A percentile compares a stretch with the other conserved stretches of the same genome.
phyloP scores from a whole-genome alignment of 1,140 invertebrate genomes.

The Panagrolaimus sp. region DNA sequence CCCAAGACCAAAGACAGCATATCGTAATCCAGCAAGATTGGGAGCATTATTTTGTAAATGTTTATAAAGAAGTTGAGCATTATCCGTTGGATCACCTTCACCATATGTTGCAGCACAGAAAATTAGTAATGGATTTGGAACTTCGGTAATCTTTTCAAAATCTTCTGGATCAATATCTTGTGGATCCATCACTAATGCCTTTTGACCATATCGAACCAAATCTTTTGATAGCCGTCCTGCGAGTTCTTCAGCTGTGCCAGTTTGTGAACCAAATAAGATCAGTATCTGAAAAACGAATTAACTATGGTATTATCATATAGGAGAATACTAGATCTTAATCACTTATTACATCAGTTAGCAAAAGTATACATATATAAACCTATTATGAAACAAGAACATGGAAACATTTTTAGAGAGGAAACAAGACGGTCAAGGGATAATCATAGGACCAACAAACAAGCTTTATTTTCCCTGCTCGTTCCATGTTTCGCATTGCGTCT shows the following conservation, averaged over 20 bases:
- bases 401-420: no score
- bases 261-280: slow-evolving; percentile 98
- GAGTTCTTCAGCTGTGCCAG: slow-evolving; percentile 97
- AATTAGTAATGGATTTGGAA: slow-evolving; percentile 85
- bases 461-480: no score
- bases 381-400: no score
- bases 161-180: slow-evolving; percentile 93
- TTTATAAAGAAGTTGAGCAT: slow-evolving; percentile 94
- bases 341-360: no score
- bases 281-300: slow-evolving; percentile 66
- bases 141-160: slow-evolving; percentile 63
- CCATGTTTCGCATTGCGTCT: no score
- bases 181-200: slow-evolving; percentile 87
- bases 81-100: slow-evolving; percentile 98
- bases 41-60: slow-evolving; percentile 88
- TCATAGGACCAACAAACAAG: no score
- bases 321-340: no score
- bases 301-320: no score
- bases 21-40: slow-evolving; percentile 83
- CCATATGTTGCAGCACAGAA: slow-evolving; percentile 98
- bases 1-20: slow-evolving; percentile 92
- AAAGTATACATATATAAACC: neutral
- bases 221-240: slow-evolving; percentile 92
- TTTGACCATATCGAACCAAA: slow-evolving; percentile 83
- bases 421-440: no score